A percentile compares a stretch with the other conserved stretches of the same genome.
Conservation (phyloP, 2,888 invertebrate genomes). For the Polymixis flavicincta region DNA sequence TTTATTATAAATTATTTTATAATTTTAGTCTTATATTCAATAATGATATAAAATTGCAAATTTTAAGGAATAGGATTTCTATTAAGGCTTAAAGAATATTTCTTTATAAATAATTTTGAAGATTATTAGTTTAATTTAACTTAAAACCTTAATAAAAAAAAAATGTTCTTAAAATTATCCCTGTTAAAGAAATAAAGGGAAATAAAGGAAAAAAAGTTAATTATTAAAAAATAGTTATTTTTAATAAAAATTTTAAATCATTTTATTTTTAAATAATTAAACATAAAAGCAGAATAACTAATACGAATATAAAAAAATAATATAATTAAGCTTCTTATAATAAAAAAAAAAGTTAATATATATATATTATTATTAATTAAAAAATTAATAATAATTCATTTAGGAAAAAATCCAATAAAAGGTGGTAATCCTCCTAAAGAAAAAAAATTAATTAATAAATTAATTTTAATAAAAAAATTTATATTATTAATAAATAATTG, state of each 20-base stretch:
- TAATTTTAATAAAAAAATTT: conserved; percentile 86
- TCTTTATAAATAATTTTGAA: conserved; percentile 92
- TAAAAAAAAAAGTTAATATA: conserved; percentile 84
- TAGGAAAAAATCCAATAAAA: conserved; percentile 91
- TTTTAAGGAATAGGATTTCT: conserved; percentile 84
- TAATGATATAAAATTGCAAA: conserved; percentile 92
- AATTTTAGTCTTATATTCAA: conserved; percentile 88
- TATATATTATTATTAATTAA: conserved; percentile 84
- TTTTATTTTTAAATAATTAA: conserved; percentile 87
- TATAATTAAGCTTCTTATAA: conserved; percentile 89
- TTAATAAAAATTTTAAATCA: conserved; percentile 82
- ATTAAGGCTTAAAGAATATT: conserved; percentile 91
- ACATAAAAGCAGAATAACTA: conserved; percentile 85
- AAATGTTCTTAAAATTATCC: conserved; percentile 81
- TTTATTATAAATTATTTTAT: conserved; percentile 81
- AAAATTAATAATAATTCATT: conserved; percentile 91
- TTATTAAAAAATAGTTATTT: conserved; percentile 76
- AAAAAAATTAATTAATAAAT: conserved; percentile 88
- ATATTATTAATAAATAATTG: conserved; percentile 87
- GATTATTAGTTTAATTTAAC: conserved; percentile 91
- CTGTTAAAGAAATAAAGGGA: conserved; percentile 76
- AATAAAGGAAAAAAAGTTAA: conserved; percentile 76
- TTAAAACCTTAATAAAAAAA: conserved; percentile 89
- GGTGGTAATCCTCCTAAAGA: conserved; percentile 91
- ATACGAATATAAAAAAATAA: conserved; percentile 91